Conservation (phyloP, 1,140 invertebrate genomes). For the Saccostrea cuccullata region DNA sequence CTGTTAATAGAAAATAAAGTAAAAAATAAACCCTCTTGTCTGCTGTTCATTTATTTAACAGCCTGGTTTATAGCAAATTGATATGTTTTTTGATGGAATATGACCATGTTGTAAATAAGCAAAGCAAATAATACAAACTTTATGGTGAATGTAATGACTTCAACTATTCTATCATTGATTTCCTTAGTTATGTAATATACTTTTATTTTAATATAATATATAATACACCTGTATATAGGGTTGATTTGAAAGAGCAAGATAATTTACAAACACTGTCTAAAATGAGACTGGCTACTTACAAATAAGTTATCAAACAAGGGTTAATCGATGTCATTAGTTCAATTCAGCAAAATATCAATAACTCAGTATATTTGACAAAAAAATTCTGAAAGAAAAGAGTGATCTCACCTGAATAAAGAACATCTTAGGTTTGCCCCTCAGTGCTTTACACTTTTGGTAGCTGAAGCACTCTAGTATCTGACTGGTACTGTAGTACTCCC, state of each 20-base stretch:
- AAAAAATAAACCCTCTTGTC: not conserved
- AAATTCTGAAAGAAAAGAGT: not conserved
- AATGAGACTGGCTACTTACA: not conserved
- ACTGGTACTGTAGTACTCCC: not conserved
- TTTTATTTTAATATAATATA: too few relatives aligned
- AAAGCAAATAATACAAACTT: not conserved
- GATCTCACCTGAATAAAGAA: slow-evolving; percentile 37
- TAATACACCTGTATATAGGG: too few relatives aligned
- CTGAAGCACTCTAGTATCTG: not conserved
- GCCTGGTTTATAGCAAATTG: not conserved
- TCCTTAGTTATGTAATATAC: too few relatives aligned
- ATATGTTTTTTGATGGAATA: not conserved
- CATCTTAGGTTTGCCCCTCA: slow-evolving; percentile 25
- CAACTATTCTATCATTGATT: too few relatives aligned
- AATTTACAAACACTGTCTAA: not conserved
- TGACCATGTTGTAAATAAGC: not conserved
- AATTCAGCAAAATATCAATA: not conserved
- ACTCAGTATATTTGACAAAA: not conserved
- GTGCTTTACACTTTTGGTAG: not conserved
- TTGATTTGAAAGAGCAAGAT: not conserved
- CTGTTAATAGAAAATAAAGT: not conserved
- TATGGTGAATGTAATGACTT: not conserved
- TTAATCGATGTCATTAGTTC: not conserved
- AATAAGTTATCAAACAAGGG: not conserved
- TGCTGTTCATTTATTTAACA: not conserved